Evolutionary conservation across 2,113 vertebrate genomes (phyloP), one percentile per base, ranked within the genome.

Genomic region (Marmota flaviventris): DNA sequence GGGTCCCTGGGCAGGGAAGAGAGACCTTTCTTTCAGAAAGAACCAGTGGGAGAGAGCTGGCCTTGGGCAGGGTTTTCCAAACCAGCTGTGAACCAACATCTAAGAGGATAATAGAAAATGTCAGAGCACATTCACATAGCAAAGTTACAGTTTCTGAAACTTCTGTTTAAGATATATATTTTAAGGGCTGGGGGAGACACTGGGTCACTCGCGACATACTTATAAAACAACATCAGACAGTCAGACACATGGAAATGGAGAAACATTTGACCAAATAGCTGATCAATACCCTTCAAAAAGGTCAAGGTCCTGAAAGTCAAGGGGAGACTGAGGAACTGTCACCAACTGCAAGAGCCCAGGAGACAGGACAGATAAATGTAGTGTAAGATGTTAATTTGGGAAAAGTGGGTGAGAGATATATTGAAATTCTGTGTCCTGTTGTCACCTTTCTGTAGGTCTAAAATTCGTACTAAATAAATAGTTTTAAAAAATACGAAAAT

Each of bases 381-480:
- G 27, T 6, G 3, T 39, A 45, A 91, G 32, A 27, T 75, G 53
- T 48, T 83, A 90, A 61, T 0, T 4, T 58, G 6, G 51, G 42
- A 12, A 87, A 82, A 51, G 53, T 45, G 72, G 29, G 8, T 37
- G 75, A 48, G 58, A 69, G 16, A 42, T 75, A 32, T 42, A 51
- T 58, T 29, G 81, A 87, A 92, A 87, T 83, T 53, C 29, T 32
- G 2, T 67, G 16, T 34, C 69, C 45, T 22, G 48, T 81, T 76
- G n/a, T 39, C 39, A 29, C 20, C 86, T 92, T 93, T 87, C 56
- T 84, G 25, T n/a, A 93, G 83, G 37, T 79, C 72, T 92, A 87
- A 91, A 96, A 67, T 85, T 70, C 42, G 27, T 84, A 95, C 29
- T 79, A 89, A 93, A 67, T 65, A 45, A 72, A 84, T 83, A 22